Evolutionary conservation across 1,140 invertebrate species (phyloP).

Genomic region (Homarus americanus): DNA sequence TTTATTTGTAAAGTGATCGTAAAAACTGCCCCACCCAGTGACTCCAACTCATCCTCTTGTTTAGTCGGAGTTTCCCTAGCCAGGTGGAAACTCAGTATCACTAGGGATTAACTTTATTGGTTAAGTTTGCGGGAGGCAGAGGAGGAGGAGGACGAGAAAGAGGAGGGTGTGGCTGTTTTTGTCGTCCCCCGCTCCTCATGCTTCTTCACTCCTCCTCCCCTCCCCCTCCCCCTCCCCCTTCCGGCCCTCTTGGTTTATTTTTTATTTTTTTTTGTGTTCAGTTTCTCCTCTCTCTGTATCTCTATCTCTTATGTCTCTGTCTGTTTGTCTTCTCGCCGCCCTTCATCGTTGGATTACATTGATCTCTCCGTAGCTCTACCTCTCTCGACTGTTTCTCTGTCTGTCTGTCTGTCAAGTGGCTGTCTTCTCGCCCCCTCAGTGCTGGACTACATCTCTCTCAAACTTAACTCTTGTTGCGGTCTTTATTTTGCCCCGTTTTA

Average conservation of each 20-base stretch:
- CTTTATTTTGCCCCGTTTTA: no score
- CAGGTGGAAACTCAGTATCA: slow-evolving; percentile 67
- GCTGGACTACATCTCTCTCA: no score
- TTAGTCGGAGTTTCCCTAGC: slow-evolving; percentile 53
- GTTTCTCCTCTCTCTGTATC: background rate
- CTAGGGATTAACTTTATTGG: slow-evolving; percentile 69
- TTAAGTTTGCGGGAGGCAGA: slow-evolving; percentile 56
- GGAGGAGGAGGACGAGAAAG: slow-evolving; percentile 30
- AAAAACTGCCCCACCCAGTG: slow-evolving; percentile 37
- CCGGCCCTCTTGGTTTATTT: no score
- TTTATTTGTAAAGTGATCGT: slow-evolving; percentile 69
- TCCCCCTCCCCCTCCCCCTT: no score
- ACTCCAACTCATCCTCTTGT: slow-evolving; percentile 56
- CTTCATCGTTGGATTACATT: no score
- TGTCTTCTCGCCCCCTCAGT: no score
- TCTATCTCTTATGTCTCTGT: background rate
- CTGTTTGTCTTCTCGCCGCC: background rate
- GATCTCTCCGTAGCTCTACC: no score
- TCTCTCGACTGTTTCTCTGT: slow-evolving; percentile 8
- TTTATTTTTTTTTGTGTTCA: no score
- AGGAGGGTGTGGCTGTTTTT: slow-evolving; percentile 26
- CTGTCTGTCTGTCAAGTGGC: background rate
- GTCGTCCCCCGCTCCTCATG: no score
- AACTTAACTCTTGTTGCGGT: no score
- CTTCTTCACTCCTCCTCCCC: no score